Conservation (phyloP, 2,888 invertebrate species). For the Noctua pronuba region DNA sequence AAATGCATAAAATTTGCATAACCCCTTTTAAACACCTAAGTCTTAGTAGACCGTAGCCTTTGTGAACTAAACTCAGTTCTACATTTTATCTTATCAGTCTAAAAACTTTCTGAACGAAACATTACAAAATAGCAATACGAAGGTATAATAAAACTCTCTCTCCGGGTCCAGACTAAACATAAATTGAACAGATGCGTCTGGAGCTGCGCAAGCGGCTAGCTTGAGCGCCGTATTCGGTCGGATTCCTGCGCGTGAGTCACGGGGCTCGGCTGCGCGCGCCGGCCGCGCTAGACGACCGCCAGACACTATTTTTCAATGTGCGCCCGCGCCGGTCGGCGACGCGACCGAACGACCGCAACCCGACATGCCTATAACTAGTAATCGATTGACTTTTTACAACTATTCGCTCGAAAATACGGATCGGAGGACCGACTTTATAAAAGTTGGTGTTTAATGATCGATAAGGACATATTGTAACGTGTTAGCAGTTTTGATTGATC, state of each 20-base stretch:
- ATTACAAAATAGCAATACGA: slow-evolving; percentile 56
- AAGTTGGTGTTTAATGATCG: slow-evolving; percentile 52
- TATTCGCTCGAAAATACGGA: slow-evolving; percentile 53
- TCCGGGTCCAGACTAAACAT: slow-evolving; percentile 75
- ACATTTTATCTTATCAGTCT: slow-evolving; percentile 1
- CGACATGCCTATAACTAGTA: slow-evolving; percentile 69
- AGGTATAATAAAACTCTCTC: slow-evolving; percentile 68
- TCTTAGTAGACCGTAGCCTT: background rate
- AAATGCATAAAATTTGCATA: background rate
- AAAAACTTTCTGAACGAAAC: slow-evolving; percentile 26
- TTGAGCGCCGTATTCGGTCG: slow-evolving; percentile 74
- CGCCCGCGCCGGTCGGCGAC: slow-evolving; percentile 68
- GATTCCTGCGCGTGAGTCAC: slow-evolving; percentile 81
- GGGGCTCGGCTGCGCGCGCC: slow-evolving; percentile 66
- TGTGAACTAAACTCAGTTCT: background rate
- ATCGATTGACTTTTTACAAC: slow-evolving; percentile 61
- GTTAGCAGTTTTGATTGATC: slow-evolving; percentile 58
- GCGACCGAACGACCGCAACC: slow-evolving; percentile 61
- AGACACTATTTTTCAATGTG: slow-evolving; percentile 83
- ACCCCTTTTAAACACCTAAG: background rate
- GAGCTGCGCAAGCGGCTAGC: slow-evolving; percentile 57
- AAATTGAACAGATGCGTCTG: slow-evolving; percentile 71
- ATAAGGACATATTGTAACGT: slow-evolving; percentile 28
- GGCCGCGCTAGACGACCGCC: slow-evolving; percentile 79
- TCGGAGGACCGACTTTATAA: slow-evolving; percentile 36